These are phyloP conservation scores for Reinhardtius hippoglossoides DNA, from an alignment of 2,113 vertebrate genomes.

Conservation along the genomic window DNA sequence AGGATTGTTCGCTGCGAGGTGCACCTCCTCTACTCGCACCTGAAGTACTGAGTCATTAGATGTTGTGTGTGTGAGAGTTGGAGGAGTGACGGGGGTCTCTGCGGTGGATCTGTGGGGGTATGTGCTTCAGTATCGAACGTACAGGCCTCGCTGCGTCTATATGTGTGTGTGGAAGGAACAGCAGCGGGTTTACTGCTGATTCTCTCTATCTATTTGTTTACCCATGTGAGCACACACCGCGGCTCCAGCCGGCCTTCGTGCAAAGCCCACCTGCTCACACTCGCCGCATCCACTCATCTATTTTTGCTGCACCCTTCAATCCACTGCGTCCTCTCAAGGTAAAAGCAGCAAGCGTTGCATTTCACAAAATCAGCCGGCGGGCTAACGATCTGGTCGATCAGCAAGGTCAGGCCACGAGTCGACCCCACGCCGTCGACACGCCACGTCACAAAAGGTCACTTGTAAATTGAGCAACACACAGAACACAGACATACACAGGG, in stretches of 20 bases:
- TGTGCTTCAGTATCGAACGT: too few species aligned
- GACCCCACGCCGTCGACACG: background rate
- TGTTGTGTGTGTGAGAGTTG: background rate
- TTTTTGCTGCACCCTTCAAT: background rate
- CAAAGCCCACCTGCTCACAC: constrained; percentile 11
- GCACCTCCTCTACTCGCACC: background rate
- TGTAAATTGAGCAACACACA: background rate
- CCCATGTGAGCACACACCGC: background rate
- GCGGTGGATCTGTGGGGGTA: background rate
- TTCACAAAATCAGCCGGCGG: background rate
- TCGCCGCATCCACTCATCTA: background rate
- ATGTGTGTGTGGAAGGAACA: too few species aligned
- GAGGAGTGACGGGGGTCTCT: background rate
- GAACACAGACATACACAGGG: background rate
- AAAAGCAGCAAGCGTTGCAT: background rate
- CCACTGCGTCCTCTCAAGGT: background rate
- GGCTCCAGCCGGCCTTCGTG: constrained; percentile 8
- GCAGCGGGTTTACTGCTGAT: too few species aligned
- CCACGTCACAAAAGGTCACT: background rate
- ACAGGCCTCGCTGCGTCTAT: too few species aligned
- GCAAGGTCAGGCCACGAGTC: constrained; percentile 4
- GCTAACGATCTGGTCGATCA: background rate
- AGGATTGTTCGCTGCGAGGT: constrained; percentile 1
- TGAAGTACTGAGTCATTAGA: constrained; percentile 24
- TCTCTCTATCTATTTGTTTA: too few species aligned